phyloP scores from a whole-genome alignment of 2,797 vertebrate genomes.

The Phoxinus dragarum region DNA sequence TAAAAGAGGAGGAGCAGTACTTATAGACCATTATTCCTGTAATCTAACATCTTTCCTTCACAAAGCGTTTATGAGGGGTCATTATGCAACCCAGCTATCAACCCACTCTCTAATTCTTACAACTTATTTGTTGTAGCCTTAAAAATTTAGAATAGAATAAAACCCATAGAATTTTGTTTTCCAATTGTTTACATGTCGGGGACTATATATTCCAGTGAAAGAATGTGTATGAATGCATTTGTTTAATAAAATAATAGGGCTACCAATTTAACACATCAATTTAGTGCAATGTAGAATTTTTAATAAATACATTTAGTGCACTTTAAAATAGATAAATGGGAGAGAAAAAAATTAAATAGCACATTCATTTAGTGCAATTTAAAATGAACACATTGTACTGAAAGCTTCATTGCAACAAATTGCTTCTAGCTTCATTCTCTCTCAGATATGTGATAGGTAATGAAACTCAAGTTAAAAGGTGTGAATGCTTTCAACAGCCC shows the following conservation, averaged over 20 bases:
- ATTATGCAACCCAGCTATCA: slow-evolving; percentile 35
- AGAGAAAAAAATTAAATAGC: neutral
- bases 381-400: neutral
- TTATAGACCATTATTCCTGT: slow-evolving; percentile 36
- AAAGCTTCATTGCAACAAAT: neutral
- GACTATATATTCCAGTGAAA: neutral
- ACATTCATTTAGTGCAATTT: neutral
- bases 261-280: neutral
- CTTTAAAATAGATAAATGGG: neutral
- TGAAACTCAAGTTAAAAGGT: slow-evolving; percentile 35
- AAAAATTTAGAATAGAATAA: neutral
- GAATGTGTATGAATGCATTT: neutral
- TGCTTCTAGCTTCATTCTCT: slow-evolving; percentile 3
- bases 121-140: neutral
- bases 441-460: slow-evolving; percentile 35
- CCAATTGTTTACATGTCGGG: neutral
- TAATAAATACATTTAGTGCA: neutral
- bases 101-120: slow-evolving; percentile 17
- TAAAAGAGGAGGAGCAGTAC: slow-evolving; percentile 38
- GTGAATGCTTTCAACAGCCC: slow-evolving; percentile 34
- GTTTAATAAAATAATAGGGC: neutral
- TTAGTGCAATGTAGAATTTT: neutral
- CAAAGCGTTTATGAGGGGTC: slow-evolving; percentile 37
- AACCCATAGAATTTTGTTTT: neutral
- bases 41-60: slow-evolving; percentile 37